Evolutionary conservation across 1,140 invertebrate genomes (phyloP), one percentile per base, ranked within the genome.

Genomic region (Charaxes varanes): DNA sequence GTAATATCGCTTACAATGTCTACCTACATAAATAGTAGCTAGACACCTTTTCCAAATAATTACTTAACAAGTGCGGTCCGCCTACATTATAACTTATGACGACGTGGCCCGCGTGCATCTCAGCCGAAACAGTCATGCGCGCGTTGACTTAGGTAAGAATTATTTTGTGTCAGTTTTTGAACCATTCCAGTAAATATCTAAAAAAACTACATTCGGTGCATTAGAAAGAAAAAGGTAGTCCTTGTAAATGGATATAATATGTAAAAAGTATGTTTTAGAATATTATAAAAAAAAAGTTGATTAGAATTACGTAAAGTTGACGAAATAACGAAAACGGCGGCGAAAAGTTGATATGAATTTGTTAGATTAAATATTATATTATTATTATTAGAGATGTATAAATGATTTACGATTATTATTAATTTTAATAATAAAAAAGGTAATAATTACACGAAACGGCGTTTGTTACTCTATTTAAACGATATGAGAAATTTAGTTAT

Each of bases 401-500:
- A 77, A 80, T 78, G 78, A 63, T 78, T 82, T 82, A 82, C 67
- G 56, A 74, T 74, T 78, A 77, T 77, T 69, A 82, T 78, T 78
- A 73, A 65, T 82, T 31, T 78, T 46, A 64, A 78, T 69, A 78
- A 70, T 67, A 76, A 64, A 59, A 74, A 60, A 70, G 62, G 53
- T 60, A 62, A 58, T 62, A 55, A 62, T 61, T 59, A 54, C 58
- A 68, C 58, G 65, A 77, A 70, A 65, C 65, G 70, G 66, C 73
- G 71, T 73, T 80, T 82, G 74, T 82, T 82, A 82, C 68, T 82
- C 79, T n/a, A n/a, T n/a, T n/a, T 76, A 77, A 71, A 77, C 72
- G 73, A 76, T 78, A 82, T 79, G 74, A 80, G 73, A 82, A n/a
- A 79, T 80, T 80, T 80, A 82, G 78, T 80, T 78, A 78, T 82